phyloP scores from a whole-genome alignment of 2,113 vertebrate species.

The Microcebus tavaratra region DNA sequence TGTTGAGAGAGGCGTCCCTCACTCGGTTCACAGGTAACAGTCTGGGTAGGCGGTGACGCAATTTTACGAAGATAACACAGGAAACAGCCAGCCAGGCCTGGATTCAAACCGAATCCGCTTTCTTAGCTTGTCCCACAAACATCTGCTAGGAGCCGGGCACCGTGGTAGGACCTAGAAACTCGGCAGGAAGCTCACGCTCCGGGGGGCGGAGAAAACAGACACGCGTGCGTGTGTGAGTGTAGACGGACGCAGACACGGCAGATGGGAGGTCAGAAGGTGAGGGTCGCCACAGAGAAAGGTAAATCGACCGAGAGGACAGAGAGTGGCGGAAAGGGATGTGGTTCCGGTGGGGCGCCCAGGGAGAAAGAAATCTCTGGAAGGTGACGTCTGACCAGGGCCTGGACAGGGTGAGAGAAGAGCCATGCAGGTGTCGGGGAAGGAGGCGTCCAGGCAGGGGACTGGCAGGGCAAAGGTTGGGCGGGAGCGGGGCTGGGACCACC shows the following conservation, averaged over 20 bases:
- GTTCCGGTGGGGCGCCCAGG: not conserved
- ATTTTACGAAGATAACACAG: not conserved
- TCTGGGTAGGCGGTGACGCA: not conserved
- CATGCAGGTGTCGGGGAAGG: not conserved
- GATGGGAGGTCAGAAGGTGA: no score
- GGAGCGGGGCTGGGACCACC: not conserved
- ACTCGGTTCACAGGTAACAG: not conserved
- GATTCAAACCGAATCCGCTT: not conserved
- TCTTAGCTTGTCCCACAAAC: not conserved
- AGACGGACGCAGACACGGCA: not conserved
- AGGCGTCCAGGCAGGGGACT: not conserved
- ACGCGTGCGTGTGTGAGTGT: rapidly evolving
- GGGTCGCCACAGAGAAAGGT: not conserved
- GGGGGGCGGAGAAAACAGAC: not conserved
- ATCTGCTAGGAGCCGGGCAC: not conserved
- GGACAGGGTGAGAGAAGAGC: not conserved
- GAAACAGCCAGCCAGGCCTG: not conserved
- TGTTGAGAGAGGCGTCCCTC: not conserved
- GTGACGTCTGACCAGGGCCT: not conserved
- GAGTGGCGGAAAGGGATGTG: not conserved
- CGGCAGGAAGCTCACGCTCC: not conserved
- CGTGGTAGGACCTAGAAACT: not conserved
- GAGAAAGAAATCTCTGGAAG: not conserved
- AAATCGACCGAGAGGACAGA: not conserved
- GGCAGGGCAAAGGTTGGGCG: not conserved